Evolutionary conservation across 2,888 invertebrate species (phyloP).

Genomic region (Polydesmus complanatus): DNA sequence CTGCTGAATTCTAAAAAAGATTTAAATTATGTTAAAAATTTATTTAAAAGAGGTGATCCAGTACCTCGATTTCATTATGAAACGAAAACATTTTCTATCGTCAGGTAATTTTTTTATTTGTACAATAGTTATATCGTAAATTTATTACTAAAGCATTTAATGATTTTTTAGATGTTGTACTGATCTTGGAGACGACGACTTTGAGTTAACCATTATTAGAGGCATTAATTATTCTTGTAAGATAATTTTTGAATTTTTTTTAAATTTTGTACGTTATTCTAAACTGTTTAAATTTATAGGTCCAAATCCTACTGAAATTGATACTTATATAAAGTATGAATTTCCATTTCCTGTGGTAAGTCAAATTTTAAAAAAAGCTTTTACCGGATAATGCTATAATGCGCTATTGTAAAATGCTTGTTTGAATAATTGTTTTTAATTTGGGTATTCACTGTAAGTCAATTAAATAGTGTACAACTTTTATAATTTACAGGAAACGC

Average conservation of each 20-base stretch:
- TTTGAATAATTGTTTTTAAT: too few species aligned
- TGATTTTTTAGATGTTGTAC: conserved; percentile 51
- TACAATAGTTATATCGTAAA: background rate
- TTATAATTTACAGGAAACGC: conserved; percentile 34
- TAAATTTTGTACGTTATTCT: too few species aligned
- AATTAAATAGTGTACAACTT: too few species aligned
- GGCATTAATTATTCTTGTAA: conserved; percentile 57
- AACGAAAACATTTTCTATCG: conserved; percentile 64
- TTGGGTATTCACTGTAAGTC: too few species aligned
- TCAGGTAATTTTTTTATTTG: conserved; percentile 44
- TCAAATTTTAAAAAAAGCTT: conserved; percentile 19
- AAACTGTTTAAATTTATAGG: conserved; percentile 47
- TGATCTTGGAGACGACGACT: conserved; percentile 79
- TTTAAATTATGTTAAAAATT: conserved; percentile 64
- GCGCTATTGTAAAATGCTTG: too few species aligned
- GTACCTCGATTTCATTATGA: conserved; percentile 87
- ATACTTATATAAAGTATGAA: conserved; percentile 84
- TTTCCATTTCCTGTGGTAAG: conserved; percentile 76
- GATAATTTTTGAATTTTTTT: too few species aligned
- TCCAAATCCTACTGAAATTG: conserved; percentile 67
- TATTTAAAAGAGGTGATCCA: conserved; percentile 42
- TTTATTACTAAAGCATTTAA: background rate
- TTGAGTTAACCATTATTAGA: conserved; percentile 70
- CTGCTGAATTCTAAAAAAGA: conserved; percentile 74
- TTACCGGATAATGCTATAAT: too few species aligned